Evolutionary conservation across 2,797 vertebrate species (phyloP).

Genomic region (Mormyrus hasselquistii): DNA sequence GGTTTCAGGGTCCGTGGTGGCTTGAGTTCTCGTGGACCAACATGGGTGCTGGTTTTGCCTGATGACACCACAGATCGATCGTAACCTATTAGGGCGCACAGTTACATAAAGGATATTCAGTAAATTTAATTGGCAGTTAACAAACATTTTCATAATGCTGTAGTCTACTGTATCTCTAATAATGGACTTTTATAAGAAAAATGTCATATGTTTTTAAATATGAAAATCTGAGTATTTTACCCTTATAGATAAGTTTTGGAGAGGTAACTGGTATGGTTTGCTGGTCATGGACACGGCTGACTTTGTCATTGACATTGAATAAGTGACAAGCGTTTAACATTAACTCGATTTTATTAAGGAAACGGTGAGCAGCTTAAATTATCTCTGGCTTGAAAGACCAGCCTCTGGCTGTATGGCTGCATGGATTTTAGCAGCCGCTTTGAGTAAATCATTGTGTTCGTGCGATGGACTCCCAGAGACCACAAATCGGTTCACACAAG

Average conservation of each 20-base stretch:
- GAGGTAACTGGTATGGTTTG: background rate
- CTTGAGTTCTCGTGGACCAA: background rate
- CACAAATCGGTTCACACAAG: background rate
- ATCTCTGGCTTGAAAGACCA: background rate
- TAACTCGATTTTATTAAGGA: constrained; percentile 10
- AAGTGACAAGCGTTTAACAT: background rate
- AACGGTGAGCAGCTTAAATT: background rate
- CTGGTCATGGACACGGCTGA: background rate
- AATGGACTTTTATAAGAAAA: background rate
- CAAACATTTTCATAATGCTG: background rate
- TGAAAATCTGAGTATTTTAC: background rate
- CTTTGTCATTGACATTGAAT: constrained; percentile 12
- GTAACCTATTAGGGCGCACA: background rate
- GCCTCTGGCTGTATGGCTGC: background rate
- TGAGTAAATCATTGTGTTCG: background rate
- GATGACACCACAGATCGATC: background rate
- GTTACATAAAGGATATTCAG: background rate
- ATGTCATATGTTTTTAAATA: background rate
- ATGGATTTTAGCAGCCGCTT: background rate
- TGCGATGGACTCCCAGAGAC: background rate
- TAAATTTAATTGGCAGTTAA: background rate
- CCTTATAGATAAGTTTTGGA: background rate
- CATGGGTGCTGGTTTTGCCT: background rate
- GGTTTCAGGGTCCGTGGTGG: background rate
- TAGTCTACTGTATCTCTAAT: background rate